Base-by-base conservation (phyloP, 2,888 invertebrate genomes). In the Heliconius sara region DNA sequence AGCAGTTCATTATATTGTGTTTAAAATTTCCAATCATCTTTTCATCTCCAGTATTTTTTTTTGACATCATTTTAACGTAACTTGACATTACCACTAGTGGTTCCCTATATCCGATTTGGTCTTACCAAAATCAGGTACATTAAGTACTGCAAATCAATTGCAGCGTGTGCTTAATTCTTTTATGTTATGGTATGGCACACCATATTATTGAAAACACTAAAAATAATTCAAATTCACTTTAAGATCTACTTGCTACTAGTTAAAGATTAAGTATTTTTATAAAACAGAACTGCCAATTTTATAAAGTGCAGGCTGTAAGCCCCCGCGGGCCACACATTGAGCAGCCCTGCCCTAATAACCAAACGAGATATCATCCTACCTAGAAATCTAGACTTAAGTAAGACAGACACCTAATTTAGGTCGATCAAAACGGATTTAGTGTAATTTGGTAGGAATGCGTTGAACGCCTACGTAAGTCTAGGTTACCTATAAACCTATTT, bases 371-470 rank as follows among this genome's bases (percentile, higher is more conserved):
- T 60, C 72, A 30, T 65, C 68, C 60, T 72, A 72, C 43, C 78
- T 76, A 80, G 72, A 68, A 81, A 75, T 76, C 70, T 77, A 79
- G 77, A 22, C 75, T 75, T 13, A 79, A 81, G 74, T 79, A 57
- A 78, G 79, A 77, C 75, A 27, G 79, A 79, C 80, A 74, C 47
- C 68, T 81, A 78, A 78, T 78, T 80, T 47, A 76, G 73, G 73
- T 66, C 76, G 81, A 81, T 81, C 80, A 80, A 76, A 80, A 75
- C 68, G 34, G 60, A 73, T 81, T 81, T 81, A 79, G 76, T 77
- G 79, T 74, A 74, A 80, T 78, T 74, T 68, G 63, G 74, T 65
- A 47, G 81, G 81, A 80, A 80, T 78, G 72, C 10, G 71, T 68
- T 67, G 47, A 25, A 22, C 81, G 60, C 81, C 81, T 71, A 81